Percentiles rank a stretch among this genome's conserved stretches.
These are phyloP conservation scores for Napeogenes inachia DNA, from an alignment of 2,888 invertebrate species.

Conservation along the genomic window DNA sequence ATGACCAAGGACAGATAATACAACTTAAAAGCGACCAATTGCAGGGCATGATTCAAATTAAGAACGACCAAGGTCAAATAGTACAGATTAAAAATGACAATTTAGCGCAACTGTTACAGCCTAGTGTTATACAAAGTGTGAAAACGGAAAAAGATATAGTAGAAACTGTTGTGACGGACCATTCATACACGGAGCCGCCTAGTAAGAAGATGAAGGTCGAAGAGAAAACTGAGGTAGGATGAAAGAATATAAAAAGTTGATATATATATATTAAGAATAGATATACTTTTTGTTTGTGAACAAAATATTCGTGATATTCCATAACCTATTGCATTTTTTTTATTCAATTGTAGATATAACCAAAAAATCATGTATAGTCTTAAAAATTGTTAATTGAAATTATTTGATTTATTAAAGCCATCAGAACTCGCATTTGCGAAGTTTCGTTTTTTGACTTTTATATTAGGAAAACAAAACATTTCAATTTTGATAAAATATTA, in stretches of 20 bases:
- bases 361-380: no score
- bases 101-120: slow-evolving; percentile 30
- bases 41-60: slow-evolving; percentile 54
- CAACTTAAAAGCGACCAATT: slow-evolving; percentile 64
- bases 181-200: slow-evolving; percentile 65
- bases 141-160: slow-evolving; percentile 49
- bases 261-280: no score
- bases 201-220: slow-evolving; percentile 60
- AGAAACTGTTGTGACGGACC: slow-evolving; percentile 54
- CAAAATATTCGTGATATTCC: no score
- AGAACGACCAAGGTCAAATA: slow-evolving; percentile 58
- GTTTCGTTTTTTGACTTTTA: no score
- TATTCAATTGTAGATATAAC: no score
- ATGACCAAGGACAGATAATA: slow-evolving; percentile 68
- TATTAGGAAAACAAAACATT: no score
- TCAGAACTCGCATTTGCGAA: no score
- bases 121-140: slow-evolving; percentile 30
- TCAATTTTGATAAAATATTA: no score
- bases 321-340: no score
- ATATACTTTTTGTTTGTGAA: no score
- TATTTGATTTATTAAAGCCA: no score
- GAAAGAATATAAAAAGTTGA: not conserved
- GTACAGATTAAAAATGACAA: slow-evolving; percentile 47
- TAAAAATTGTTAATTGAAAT: no score
- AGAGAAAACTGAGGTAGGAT: slow-evolving; percentile 53